phyloP scores from a whole-genome alignment of 2,797 vertebrate species.

The Aldrovandia affinis region DNA sequence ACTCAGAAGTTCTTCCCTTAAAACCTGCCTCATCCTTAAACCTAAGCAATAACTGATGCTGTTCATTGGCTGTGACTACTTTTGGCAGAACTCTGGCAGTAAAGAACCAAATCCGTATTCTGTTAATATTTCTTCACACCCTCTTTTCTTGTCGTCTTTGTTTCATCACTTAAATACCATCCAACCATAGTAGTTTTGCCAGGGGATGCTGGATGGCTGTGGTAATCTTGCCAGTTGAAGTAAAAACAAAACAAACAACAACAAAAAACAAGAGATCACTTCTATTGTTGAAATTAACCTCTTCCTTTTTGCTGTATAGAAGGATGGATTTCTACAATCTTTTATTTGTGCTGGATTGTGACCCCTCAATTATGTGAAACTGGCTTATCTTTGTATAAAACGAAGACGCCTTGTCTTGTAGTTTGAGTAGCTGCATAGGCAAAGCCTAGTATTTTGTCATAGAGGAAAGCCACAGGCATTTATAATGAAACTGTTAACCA shows the following conservation, averaged over 20 bases:
- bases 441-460: neutral
- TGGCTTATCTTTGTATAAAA: neutral
- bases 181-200: neutral
- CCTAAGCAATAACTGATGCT: neutral
- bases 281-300: neutral
- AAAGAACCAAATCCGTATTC: neutral
- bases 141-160: neutral
- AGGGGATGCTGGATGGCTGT: neutral
- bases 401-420: neutral
- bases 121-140: neutral
- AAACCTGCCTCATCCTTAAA: neutral
- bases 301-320: neutral
- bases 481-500: neutral
- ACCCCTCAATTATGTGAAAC: neutral
- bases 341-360: too few relatives aligned
- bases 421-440: neutral
- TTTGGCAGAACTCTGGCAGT: neutral
- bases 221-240: neutral
- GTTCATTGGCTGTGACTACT: neutral
- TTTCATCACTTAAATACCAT: conserved; percentile 1
- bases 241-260: too few relatives aligned
- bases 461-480: neutral
- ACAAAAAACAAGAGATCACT: too few relatives aligned
- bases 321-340: too few relatives aligned
- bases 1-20: neutral